A percentile compares a stretch with the other conserved stretches of the same genome.
These are phyloP conservation scores for Darevskia mixta DNA, from an alignment of 2,797 vertebrate genomes.

Conservation along the genomic window DNA sequence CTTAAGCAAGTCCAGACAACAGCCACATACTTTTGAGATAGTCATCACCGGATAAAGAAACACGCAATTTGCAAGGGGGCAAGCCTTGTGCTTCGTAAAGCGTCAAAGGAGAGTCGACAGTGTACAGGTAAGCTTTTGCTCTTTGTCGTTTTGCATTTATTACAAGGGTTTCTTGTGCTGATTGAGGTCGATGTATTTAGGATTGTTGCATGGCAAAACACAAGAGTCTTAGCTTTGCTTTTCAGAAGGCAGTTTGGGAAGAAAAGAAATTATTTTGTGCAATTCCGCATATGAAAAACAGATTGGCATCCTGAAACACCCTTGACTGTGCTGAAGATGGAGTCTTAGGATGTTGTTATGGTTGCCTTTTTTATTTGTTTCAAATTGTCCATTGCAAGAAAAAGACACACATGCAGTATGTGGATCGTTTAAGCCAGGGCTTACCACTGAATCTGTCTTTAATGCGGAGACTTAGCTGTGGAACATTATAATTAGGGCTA, in stretches of 20 bases:
- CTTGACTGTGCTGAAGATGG: neutral
- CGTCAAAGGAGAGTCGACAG: neutral
- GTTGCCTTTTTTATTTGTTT: neutral
- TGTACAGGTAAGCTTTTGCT: constrained; percentile 60
- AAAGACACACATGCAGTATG: no score
- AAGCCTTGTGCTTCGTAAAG: constrained; percentile 67
- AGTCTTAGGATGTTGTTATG: neutral
- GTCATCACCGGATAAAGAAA: constrained; percentile 59
- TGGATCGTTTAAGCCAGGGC: neutral
- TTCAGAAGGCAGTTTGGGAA: neutral
- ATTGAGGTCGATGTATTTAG: constrained; percentile 1
- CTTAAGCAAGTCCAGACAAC: constrained; percentile 81
- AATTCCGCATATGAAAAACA: neutral
- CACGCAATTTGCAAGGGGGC: constrained; percentile 59
- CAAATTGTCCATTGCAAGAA: no score
- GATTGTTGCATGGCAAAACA: neutral
- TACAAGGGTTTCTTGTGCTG: neutral
- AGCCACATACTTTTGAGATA: constrained; percentile 75
- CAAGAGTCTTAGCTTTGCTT: accelerated
- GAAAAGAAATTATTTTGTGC: constrained; percentile 22
- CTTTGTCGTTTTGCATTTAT: neutral
- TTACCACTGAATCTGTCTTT: neutral
- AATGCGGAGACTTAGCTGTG: neutral
- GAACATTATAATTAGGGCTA: neutral
- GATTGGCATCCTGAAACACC: constrained; percentile 23